A percentile compares a stretch with the other conserved stretches of the same genome.
Evolutionary conservation across 1,140 invertebrate genomes (phyloP).

Genomic region (Nilaparvata lugens): DNA sequence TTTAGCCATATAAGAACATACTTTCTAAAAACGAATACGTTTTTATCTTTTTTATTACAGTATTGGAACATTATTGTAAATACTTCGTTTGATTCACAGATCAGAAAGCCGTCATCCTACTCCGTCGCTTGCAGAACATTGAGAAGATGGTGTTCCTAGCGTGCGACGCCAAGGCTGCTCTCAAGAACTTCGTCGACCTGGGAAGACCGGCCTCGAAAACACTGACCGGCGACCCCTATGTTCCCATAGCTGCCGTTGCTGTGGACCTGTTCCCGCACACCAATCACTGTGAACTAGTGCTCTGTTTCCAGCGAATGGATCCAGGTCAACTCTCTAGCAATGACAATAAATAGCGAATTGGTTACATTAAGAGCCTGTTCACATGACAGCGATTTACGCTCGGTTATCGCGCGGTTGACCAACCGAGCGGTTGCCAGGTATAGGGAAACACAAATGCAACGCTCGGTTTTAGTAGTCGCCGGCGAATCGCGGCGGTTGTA

Average conservation of each 20-base stretch:
- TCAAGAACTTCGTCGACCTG: slow-evolving; percentile 85
- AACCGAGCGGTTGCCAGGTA: too few species aligned
- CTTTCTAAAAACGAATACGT: too few species aligned
- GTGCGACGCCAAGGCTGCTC: slow-evolving; percentile 77
- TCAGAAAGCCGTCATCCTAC: slow-evolving; percentile 63
- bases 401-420: too few species aligned
- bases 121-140: slow-evolving; percentile 65
- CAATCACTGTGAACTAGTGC: slow-evolving; percentile 75
- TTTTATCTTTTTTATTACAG: too few species aligned
- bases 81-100: slow-evolving; percentile 54
- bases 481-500: too few species aligned
- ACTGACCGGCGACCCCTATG: slow-evolving; percentile 69
- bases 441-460: too few species aligned
- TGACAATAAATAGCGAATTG: neutral
- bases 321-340: neutral
- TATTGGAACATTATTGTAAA: too few species aligned
- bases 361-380: too few species aligned
- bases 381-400: too few species aligned
- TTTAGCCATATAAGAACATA: too few species aligned
- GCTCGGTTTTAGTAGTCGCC: too few species aligned
- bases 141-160: slow-evolving; percentile 82
- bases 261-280: slow-evolving; percentile 95
- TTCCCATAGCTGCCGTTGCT: slow-evolving; percentile 67
- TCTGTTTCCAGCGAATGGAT: slow-evolving; percentile 64
- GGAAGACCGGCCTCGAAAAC: slow-evolving; percentile 69